Evolutionary conservation across 2,113 vertebrate genomes (phyloP).

Genomic region (Cygnus buccinator): DNA sequence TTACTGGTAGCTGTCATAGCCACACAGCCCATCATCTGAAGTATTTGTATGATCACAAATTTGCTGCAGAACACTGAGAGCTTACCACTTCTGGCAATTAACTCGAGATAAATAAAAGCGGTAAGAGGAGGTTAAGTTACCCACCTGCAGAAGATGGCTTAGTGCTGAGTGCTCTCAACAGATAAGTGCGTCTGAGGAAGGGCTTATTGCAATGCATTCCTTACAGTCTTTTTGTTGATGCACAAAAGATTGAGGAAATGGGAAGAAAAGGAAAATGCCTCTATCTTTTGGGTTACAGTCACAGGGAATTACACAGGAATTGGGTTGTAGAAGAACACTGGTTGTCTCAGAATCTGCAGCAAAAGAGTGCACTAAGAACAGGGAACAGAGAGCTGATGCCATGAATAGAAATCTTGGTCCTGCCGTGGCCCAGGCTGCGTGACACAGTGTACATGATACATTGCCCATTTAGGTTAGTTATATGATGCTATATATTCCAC

Average conservation of each 20-base stretch:
- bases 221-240: constrained; percentile 5
- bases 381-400: not conserved
- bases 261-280: constrained; percentile 1
- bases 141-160: constrained; percentile 44
- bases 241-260: not conserved
- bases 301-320: not conserved
- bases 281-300: not conserved
- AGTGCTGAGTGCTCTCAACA: constrained; percentile 10
- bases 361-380: not conserved
- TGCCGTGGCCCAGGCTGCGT: not conserved
- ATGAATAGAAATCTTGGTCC: constrained; percentile 4
- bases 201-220: constrained; percentile 17
- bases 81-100: constrained; percentile 47
- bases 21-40: not conserved
- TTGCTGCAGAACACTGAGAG: not conserved
- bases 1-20: not conserved
- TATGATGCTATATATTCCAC: not conserved
- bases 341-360: not conserved
- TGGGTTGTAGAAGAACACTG: not conserved
- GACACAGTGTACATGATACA: not conserved
- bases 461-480: constrained; percentile 25
- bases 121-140: constrained; percentile 34
- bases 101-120: constrained; percentile 31
- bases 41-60: constrained; percentile 1
- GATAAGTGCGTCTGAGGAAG: constrained; percentile 21